These are phyloP conservation scores for Aphelinus atriplicis DNA, from an alignment of 1,140 invertebrate species.

Conservation along the genomic window DNA sequence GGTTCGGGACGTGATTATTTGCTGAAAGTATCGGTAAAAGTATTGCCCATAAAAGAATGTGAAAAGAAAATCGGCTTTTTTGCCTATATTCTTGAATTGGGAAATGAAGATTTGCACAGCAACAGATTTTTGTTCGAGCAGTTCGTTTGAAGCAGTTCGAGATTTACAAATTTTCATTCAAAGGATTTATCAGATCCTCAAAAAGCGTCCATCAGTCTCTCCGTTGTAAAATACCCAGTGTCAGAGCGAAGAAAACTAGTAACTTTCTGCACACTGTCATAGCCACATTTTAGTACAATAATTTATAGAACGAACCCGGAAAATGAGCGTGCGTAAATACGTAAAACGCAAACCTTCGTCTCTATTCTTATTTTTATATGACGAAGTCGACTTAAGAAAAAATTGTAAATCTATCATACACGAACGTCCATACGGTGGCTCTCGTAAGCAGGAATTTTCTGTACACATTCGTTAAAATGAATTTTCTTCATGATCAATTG, in stretches of 20 bases:
- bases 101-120: too few relatives aligned
- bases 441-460: constrained; percentile 28
- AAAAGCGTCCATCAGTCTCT: constrained; percentile 30
- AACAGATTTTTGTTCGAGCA: too few relatives aligned
- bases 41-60: too few relatives aligned
- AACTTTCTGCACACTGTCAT: constrained; percentile 49
- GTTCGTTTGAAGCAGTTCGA: too few relatives aligned
- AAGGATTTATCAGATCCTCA: constrained; percentile 19
- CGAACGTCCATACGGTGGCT: constrained; percentile 26
- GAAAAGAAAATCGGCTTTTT: too few relatives aligned
- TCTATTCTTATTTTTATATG: constrained; percentile 39
- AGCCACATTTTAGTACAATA: constrained; percentile 62
- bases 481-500: too few relatives aligned
- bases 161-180: too few relatives aligned
- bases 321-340: constrained; percentile 44
- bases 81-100: too few relatives aligned
- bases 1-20: too few relatives aligned
- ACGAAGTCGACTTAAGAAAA: constrained; percentile 28
- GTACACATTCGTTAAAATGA: too few relatives aligned
- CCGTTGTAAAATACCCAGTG: constrained; percentile 45
- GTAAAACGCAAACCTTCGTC: constrained; percentile 33
- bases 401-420: constrained; percentile 30
- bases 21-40: too few relatives aligned
- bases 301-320: constrained; percentile 44
- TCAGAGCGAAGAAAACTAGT: constrained; percentile 47